Evolutionary conservation across 1,140 invertebrate species (phyloP).

Genomic region (Heliconius congener): DNA sequence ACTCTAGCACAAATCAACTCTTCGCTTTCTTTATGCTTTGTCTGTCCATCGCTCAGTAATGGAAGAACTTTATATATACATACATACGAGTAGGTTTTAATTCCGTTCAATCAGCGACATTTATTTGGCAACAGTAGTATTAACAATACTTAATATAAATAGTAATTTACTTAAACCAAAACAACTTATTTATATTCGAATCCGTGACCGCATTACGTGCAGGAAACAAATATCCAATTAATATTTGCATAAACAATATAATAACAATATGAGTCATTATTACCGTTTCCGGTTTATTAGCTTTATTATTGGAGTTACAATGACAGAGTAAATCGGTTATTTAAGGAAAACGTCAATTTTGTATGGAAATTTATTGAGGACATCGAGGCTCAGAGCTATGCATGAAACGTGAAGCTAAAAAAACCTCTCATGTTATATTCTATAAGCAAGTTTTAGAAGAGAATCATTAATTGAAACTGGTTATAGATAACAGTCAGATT

Average conservation of each 20-base stretch:
- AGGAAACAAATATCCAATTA: neutral
- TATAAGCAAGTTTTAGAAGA: too few relatives aligned
- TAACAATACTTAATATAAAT: neutral
- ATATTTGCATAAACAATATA: slow-evolving; percentile 6
- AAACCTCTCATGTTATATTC: too few relatives aligned
- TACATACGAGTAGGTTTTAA: too few relatives aligned
- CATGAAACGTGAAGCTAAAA: too few relatives aligned
- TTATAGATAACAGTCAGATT: too few relatives aligned
- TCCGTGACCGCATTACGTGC: neutral
- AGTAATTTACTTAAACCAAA: neutral
- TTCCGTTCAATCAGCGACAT: too few relatives aligned
- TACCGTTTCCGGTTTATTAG: neutral
- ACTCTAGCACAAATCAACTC: too few relatives aligned
- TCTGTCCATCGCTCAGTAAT: too few relatives aligned
- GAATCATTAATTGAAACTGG: too few relatives aligned
- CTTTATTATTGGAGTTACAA: neutral
- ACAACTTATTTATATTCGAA: neutral
- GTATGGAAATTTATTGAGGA: neutral
- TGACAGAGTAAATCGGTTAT: neutral
- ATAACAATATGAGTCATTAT: neutral
- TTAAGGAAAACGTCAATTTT: neutral
- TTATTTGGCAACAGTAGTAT: neutral
- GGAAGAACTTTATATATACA: too few relatives aligned
- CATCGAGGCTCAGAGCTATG: too few relatives aligned
- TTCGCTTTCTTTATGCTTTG: too few relatives aligned